Conservation (phyloP, 64 coral and sea anemone species). For the Actinia equina region DNA sequence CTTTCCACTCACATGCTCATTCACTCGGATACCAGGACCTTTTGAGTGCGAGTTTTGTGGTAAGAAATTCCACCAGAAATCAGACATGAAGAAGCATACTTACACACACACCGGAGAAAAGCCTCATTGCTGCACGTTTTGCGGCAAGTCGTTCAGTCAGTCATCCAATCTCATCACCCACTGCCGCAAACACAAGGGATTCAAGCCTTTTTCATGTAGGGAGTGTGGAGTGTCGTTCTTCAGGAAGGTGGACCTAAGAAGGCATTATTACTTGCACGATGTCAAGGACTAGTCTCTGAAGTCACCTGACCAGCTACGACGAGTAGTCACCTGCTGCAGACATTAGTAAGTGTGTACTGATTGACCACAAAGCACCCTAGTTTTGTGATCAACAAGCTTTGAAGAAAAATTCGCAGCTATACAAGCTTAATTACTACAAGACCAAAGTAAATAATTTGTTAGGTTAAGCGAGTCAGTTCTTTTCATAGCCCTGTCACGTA, state of each 20-base stretch:
- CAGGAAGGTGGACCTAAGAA: conserved; percentile 55
- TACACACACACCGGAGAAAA: conserved; percentile 67
- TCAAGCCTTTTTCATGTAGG: conserved; percentile 60
- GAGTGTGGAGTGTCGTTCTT: conserved; percentile 56
- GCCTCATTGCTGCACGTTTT: conserved; percentile 45
- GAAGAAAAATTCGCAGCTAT: no score
- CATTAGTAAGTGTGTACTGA: no score
- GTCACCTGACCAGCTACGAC: background rate
- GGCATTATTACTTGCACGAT: conserved; percentile 49
- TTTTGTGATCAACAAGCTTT: no score
- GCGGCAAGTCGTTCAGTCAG: conserved; percentile 68
- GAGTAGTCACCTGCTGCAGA: no score
- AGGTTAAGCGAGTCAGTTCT: no score
- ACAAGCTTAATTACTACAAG: no score
- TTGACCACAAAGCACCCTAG: no score
- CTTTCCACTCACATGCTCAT: conserved; percentile 65
- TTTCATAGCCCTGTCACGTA: no score
- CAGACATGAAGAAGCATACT: conserved; percentile 70
- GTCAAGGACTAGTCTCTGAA: background rate
- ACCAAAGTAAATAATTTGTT: no score
- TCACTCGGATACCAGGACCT: conserved; percentile 55
- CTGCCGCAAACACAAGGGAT: conserved; percentile 63
- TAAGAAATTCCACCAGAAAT: conserved; percentile 58
- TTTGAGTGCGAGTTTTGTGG: conserved; percentile 62
- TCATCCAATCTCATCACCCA: conserved; percentile 70